Percentiles rank a stretch among this genome's conserved stretches.
Conservation (phyloP, 1,140 invertebrate species). For the Lanistes nyassanus region DNA sequence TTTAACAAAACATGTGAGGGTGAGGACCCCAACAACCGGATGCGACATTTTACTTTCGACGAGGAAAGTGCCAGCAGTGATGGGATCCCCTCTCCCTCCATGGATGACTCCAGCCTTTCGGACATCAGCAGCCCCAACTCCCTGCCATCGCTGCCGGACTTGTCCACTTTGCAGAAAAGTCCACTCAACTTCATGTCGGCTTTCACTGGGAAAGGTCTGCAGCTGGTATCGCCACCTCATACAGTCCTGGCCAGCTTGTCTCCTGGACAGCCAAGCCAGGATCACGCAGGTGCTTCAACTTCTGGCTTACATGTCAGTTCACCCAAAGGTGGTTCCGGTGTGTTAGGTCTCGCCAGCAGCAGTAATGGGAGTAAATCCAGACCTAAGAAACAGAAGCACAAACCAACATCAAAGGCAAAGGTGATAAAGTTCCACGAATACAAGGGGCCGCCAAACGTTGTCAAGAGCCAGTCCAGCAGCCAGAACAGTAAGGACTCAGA, state of each 20-base stretch:
- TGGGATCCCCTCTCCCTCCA: conserved; percentile 61
- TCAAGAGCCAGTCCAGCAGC: conserved; percentile 71
- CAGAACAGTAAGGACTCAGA: conserved; percentile 66
- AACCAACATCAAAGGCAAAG: conserved; percentile 81
- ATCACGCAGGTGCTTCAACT: neutral
- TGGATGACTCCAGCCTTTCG: conserved; percentile 55
- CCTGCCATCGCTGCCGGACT: conserved; percentile 41
- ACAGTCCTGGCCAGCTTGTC: conserved; percentile 4
- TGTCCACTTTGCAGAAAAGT: conserved; percentile 33
- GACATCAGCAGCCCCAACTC: conserved; percentile 57
- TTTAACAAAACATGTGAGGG: conserved; percentile 93
- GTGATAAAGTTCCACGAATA: conserved; percentile 97
- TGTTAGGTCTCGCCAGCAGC: conserved; percentile 18
- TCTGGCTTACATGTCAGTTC: neutral
- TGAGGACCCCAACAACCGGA: conserved; percentile 82
- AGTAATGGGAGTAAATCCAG: conserved; percentile 51
- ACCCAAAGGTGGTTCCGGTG: neutral
- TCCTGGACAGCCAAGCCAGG: conserved; percentile 2
- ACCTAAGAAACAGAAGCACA: conserved; percentile 87
- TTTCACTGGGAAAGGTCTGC: conserved; percentile 9
- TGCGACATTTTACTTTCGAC: conserved; percentile 85
- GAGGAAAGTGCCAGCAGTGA: conserved; percentile 86
- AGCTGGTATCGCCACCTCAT: conserved; percentile 9
- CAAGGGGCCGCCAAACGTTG: conserved; percentile 92
- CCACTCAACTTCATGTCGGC: conserved; percentile 17